phyloP scores from a whole-genome alignment of 2,888 invertebrate genomes.

The Andrena minutula region DNA sequence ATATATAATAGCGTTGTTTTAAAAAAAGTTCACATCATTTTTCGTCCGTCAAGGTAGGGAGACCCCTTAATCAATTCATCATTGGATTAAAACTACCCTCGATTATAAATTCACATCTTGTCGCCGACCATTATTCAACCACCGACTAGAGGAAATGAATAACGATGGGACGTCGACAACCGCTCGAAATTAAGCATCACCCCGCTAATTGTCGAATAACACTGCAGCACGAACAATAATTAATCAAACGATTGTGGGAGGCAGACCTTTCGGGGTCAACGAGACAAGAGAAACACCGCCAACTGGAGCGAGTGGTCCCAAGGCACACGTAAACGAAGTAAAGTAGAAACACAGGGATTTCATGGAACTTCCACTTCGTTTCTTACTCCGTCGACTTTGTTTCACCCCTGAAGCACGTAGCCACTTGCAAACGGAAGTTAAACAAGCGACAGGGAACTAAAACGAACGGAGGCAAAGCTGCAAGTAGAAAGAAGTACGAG shows the following conservation, averaged over 20 bases:
- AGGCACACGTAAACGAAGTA: not conserved
- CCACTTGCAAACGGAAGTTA: slow-evolving; percentile 12
- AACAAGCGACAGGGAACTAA: not conserved
- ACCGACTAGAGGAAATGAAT: slow-evolving; percentile 20
- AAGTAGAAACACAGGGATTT: not conserved
- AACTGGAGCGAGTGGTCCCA: not conserved
- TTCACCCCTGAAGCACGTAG: not conserved
- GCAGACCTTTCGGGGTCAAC: not conserved
- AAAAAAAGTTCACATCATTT: too few species aligned
- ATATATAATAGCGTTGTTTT: too few species aligned
- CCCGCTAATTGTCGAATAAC: slow-evolving; percentile 26
- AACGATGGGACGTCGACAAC: slow-evolving; percentile 16
- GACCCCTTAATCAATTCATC: too few species aligned
- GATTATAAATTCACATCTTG: too few species aligned
- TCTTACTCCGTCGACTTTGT: not conserved
- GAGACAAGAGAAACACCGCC: not conserved
- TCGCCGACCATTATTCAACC: not conserved
- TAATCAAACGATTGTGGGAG: slow-evolving; percentile 5
- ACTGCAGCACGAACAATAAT: not conserved
- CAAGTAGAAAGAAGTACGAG: not conserved
- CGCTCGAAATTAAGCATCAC: slow-evolving; percentile 5
- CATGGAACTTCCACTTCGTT: not conserved
- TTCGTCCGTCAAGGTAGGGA: too few species aligned
- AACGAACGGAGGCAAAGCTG: not conserved
- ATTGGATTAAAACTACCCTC: too few species aligned